Evolutionary conservation across 2,113 vertebrate genomes (phyloP), one percentile per base, ranked within the genome.

Genomic region (Odocoileus hemionus): DNA sequence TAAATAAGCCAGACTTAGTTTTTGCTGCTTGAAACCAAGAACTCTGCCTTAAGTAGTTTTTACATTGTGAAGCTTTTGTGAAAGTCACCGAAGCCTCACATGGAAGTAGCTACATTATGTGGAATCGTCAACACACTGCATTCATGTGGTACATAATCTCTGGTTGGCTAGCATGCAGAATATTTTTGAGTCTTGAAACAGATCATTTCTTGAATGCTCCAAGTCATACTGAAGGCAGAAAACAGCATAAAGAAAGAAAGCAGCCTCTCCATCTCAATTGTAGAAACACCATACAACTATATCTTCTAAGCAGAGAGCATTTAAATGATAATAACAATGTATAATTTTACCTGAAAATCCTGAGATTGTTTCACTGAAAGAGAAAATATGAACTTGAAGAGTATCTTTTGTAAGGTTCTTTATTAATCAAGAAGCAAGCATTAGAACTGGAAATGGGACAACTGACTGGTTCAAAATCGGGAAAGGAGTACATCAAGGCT

Each of bases 311-410:
- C 0, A 91, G 47, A 92, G 21, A 60, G 2, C 13, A 83, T 28
- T 58, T 82, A 33, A 95, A 74, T 90, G 26, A 78, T 25, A 70
- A 54, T 21, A 95, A 74, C 57, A 93, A 89, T 92, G 76, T 13
- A 83, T 39, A 87, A 94, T 50, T 54, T 76, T n/a, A 95, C 36
- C 30, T 80, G 13, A 25, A 98, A 95, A 83, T 79, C 91, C 25
- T 70, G 6, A 95, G 86, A 86, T n/a, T 90, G 58, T 70, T 88
- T 50, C 15, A 92, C 52, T 55, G 55, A 86, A 30, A 85, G 39
- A 89, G 10, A n/a, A 85, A 84, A 90, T 54, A 76, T 25, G 23
- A 76, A 76, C 39, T 76, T 76, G 39, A 76, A 92, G 50, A 58
- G 2, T 45, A 93, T 57, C 14, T 26, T 39, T 91, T 83, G 92